Evolutionary conservation across 2,888 invertebrate species (phyloP).

Genomic region (Volucella zonaria): DNA sequence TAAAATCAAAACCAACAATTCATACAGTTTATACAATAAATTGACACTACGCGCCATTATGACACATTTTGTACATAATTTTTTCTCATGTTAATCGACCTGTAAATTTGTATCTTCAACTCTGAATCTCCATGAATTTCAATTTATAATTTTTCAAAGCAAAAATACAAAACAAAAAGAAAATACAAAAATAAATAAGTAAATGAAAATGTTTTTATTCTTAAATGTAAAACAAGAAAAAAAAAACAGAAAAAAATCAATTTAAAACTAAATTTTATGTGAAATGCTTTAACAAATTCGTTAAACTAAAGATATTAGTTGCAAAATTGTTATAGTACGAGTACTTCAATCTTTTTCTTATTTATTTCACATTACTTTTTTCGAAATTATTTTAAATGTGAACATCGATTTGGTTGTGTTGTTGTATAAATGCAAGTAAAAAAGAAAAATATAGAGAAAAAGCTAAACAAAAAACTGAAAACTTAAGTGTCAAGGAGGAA

Average conservation of each 20-base stretch:
- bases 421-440: conserved; percentile 76
- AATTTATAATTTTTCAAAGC: conserved; percentile 11
- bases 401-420: conserved; percentile 82
- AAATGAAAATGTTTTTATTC: conserved; percentile 35
- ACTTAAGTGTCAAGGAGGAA: conserved; percentile 32
- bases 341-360: conserved; percentile 19
- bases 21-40: no score
- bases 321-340: conserved; percentile 51
- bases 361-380: conserved; percentile 49
- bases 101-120: conserved; percentile 44
- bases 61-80: conserved; percentile 68
- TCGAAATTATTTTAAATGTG: conserved; percentile 73
- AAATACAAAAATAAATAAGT: no score
- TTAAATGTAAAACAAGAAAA: conserved; percentile 28
- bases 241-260: background rate
- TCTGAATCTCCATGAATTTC: conserved; percentile 70
- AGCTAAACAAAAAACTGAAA: conserved; percentile 24
- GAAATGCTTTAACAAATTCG: conserved; percentile 61
- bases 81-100: conserved; percentile 37
- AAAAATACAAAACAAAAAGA: background rate
- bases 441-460: conserved; percentile 13
- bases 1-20: conserved; percentile 23
- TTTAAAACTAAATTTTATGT: conserved; percentile 39
- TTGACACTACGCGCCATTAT: no score
- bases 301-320: conserved; percentile 57